Evolutionary conservation across 2,113 vertebrate species (phyloP).

Genomic region (Murina feae): DNA sequence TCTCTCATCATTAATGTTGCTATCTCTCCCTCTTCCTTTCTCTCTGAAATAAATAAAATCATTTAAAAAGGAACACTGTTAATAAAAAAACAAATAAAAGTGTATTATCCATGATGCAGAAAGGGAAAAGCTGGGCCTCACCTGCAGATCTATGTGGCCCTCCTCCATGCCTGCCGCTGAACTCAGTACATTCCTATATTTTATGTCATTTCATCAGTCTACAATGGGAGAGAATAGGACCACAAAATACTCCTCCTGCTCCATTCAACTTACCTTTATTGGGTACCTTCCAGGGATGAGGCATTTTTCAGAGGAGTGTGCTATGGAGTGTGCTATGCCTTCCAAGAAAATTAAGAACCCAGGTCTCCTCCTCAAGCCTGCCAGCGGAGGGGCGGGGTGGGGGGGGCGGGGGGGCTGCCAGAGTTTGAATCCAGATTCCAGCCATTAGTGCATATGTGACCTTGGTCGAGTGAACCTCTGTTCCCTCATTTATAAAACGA

Average conservation of each 20-base stretch:
- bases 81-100: neutral
- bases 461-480: neutral
- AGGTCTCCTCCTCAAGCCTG: too few relatives aligned
- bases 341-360: neutral
- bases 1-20: too few relatives aligned
- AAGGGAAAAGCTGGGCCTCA: neutral
- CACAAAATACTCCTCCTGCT: neutral
- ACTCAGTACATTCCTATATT: neutral
- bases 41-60: too few relatives aligned
- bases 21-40: too few relatives aligned
- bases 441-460: neutral
- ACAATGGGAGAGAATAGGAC: neutral
- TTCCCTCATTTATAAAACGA: neutral
- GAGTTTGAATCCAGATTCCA: neutral
- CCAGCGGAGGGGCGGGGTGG: too few relatives aligned
- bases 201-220: neutral
- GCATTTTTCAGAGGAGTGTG: neutral
- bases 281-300: neutral
- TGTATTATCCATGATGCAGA: neutral
- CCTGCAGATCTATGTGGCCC: neutral
- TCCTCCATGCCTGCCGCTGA: accelerated
- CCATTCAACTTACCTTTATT: neutral
- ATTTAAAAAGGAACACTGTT: too few relatives aligned
- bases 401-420: too few relatives aligned
- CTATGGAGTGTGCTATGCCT: neutral